A percentile compares a stretch with the other conserved stretches of the same genome.
phyloP scores from a whole-genome alignment of 2,797 vertebrate species.

The Rhincodon typus region DNA sequence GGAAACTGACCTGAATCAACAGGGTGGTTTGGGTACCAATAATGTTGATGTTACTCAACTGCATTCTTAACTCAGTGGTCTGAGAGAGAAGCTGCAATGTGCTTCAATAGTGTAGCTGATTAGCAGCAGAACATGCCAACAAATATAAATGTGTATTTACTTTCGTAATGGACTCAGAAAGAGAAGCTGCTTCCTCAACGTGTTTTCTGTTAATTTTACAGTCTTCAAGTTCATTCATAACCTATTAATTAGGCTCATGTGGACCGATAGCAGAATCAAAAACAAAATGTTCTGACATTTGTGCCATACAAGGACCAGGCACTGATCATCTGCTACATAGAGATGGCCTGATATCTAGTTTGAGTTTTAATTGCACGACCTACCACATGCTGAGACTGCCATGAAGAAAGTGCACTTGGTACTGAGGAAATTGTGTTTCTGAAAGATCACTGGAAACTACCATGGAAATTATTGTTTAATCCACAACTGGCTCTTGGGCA shows the following conservation, averaged over 20 bases:
- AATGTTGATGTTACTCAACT: background rate
- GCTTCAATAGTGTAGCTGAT: background rate
- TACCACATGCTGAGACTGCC: background rate
- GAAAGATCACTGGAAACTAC: background rate
- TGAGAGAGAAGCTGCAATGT: background rate
- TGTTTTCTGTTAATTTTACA: background rate
- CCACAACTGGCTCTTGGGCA: background rate
- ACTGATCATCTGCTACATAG: background rate
- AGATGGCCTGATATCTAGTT: background rate
- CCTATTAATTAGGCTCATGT: background rate
- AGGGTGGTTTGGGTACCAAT: background rate
- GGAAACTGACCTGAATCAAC: background rate
- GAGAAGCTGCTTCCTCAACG: background rate
- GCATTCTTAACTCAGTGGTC: background rate
- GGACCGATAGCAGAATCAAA: background rate
- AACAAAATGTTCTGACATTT: background rate
- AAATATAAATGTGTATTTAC: background rate
- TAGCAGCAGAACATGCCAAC: background rate
- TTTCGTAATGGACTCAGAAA: background rate
- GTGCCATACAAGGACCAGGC: background rate
- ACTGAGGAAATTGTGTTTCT: background rate
- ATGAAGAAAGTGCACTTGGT: background rate
- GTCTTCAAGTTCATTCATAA: background rate
- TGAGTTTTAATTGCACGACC: background rate
- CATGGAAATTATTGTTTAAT: background rate